A percentile compares a stretch with the other conserved stretches of the same genome.
Conservation (phyloP, 2,113 vertebrate species). For the Oostethus manadensis region DNA sequence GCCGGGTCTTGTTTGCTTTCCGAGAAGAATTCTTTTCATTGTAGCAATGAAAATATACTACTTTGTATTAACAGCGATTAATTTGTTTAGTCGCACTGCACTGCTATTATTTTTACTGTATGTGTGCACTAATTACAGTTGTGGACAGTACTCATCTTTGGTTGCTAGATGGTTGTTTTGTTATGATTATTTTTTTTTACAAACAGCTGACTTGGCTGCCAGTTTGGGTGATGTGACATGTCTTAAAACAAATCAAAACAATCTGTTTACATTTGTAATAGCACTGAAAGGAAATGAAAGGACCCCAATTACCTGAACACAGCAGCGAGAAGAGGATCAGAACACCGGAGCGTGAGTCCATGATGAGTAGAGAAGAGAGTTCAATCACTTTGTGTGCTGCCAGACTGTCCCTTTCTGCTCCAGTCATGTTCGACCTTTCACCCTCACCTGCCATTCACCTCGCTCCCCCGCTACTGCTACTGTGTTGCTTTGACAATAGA, state of each 20-base stretch:
- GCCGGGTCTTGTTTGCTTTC: no score
- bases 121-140: no score
- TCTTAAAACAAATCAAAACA: not conserved
- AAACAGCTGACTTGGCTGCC: no score
- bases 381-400: conserved; percentile 10
- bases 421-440: conserved; percentile 43
- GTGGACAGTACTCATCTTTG: no score
- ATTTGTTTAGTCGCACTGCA: no score
- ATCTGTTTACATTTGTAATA: not conserved
- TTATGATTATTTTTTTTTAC: no score
- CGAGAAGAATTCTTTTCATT: no score
- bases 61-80: no score
- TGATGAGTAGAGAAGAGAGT: conserved; percentile 41
- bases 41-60: no score
- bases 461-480: conserved; percentile 4
- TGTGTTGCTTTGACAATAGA: no score
- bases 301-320: conserved; percentile 49
- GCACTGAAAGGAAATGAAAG: not conserved
- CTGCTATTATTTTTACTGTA: no score
- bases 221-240: not conserved
- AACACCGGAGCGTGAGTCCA: conserved; percentile 43
- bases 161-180: no score
- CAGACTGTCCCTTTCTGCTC: conserved; percentile 18
- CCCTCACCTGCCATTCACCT: conserved; percentile 24
- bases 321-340: conserved; percentile 48